A percentile compares a stretch with the other conserved stretches of the same genome.
Conservation (phyloP, 92 coral and sea anemone species). For the Heteractis magnifica region DNA sequence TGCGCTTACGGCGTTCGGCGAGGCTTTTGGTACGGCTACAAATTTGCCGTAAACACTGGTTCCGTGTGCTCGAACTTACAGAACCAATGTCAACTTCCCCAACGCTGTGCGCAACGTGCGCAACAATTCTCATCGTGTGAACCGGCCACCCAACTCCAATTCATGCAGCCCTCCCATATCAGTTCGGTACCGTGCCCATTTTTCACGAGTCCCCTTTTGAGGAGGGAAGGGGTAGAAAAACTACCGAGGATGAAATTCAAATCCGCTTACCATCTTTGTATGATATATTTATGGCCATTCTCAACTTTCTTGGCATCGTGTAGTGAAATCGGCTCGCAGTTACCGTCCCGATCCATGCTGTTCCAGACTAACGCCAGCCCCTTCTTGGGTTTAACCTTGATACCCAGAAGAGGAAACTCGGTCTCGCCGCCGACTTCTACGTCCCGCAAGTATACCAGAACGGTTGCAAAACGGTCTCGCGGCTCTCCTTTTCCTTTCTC, state of each 20-base stretch:
- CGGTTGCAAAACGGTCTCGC: constrained; percentile 90
- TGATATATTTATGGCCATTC: constrained; percentile 86
- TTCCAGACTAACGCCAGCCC: constrained; percentile 98
- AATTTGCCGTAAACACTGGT: too few species aligned
- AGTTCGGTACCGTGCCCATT: too few species aligned
- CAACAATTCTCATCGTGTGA: too few species aligned
- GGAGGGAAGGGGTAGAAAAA: not conserved
- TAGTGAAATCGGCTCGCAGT: constrained; percentile 84
- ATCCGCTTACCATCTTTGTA: constrained; percentile 85
- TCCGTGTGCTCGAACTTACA: too few species aligned
- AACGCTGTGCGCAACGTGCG: too few species aligned
- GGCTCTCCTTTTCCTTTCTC: constrained; percentile 58
- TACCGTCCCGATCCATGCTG: constrained; percentile 81
- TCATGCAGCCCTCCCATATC: too few species aligned
- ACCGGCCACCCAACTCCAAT: too few species aligned
- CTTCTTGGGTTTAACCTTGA: constrained; percentile 89
- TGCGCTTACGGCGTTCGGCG: too few species aligned
- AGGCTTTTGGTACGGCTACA: too few species aligned
- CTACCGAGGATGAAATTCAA: not conserved
- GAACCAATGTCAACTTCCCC: too few species aligned
- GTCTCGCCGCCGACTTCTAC: constrained; percentile 93
- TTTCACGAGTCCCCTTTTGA: not conserved
- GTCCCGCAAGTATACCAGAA: constrained; percentile 86
- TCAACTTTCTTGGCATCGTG: constrained; percentile 89
- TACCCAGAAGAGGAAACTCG: constrained; percentile 81